Conservation (phyloP, 2,888 invertebrate genomes). For the Laspeyria flexula region DNA sequence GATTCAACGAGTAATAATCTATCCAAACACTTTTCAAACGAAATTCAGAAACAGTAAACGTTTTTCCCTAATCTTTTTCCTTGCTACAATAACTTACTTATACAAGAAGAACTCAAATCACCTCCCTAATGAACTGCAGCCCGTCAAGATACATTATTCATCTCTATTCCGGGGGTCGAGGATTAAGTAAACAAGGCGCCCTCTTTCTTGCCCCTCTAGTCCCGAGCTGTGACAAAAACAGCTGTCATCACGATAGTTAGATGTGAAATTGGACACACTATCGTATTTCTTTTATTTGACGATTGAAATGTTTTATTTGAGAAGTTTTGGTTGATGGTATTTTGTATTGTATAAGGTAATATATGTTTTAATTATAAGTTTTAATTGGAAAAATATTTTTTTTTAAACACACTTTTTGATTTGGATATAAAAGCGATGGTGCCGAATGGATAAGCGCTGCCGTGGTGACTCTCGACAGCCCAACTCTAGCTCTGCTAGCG, state of each 20-base stretch:
- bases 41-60: background rate
- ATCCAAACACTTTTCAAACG: too few species aligned
- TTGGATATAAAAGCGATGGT: too few species aligned
- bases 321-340: background rate
- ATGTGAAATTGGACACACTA: constrained; percentile 6
- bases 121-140: constrained; percentile 3
- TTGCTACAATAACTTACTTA: background rate
- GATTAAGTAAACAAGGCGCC: constrained; percentile 11
- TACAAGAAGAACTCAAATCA: constrained; percentile 1
- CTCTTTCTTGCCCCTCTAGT: constrained; percentile 6
- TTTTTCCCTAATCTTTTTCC: background rate
- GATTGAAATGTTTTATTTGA: background rate
- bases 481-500: too few species aligned
- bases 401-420: too few species aligned
- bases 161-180: constrained; percentile 9
- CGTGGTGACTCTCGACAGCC: too few species aligned
- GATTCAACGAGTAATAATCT: too few species aligned
- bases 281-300: background rate
- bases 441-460: too few species aligned
- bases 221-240: constrained; percentile 10
- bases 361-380: too few species aligned
- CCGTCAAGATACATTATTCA: constrained; percentile 12
- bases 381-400: too few species aligned
- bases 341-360: too few species aligned
- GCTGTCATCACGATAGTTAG: constrained; percentile 8